Conservation (phyloP, 1,140 invertebrate species). For the Drosophila kanapiae region DNA sequence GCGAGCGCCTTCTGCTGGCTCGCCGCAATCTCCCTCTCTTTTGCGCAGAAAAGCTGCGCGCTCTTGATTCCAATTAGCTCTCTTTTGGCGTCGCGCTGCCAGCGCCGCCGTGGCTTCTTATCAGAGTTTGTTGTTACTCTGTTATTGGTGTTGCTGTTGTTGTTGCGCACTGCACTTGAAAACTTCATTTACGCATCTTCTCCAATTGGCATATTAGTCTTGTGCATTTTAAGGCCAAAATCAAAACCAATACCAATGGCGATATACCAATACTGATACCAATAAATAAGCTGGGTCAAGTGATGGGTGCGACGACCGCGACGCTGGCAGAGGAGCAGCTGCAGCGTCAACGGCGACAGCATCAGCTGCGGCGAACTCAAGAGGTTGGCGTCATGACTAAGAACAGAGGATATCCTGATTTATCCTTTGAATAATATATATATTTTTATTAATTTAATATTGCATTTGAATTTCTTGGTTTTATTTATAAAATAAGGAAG, state of each 20-base stretch:
- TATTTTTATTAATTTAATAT: too few species aligned
- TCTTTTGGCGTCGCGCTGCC: slow-evolving; percentile 34
- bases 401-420: neutral
- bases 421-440: too few species aligned
- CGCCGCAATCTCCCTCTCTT: slow-evolving; percentile 32
- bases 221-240: slow-evolving; percentile 3
- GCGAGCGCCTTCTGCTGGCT: neutral
- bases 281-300: slow-evolving; percentile 52
- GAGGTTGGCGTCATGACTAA: slow-evolving; percentile 46
- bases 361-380: slow-evolving; percentile 14
- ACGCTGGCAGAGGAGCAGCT: slow-evolving; percentile 24
- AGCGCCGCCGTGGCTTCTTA: slow-evolving; percentile 25
- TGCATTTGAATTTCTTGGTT: too few species aligned
- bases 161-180: slow-evolving; percentile 76
- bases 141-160: slow-evolving; percentile 28
- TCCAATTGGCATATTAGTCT: neutral
- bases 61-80: slow-evolving; percentile 43
- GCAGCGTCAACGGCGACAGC: slow-evolving; percentile 18
- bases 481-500: too few species aligned
- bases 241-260: neutral
- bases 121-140: slow-evolving; percentile 15
- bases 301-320: slow-evolving; percentile 45
- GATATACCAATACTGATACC: slow-evolving; percentile 4
- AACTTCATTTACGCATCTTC: slow-evolving; percentile 67
- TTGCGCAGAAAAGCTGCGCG: slow-evolving; percentile 72